phyloP scores from a whole-genome alignment of 2,888 invertebrate genomes.

The Petrolisthes cinctipes region DNA sequence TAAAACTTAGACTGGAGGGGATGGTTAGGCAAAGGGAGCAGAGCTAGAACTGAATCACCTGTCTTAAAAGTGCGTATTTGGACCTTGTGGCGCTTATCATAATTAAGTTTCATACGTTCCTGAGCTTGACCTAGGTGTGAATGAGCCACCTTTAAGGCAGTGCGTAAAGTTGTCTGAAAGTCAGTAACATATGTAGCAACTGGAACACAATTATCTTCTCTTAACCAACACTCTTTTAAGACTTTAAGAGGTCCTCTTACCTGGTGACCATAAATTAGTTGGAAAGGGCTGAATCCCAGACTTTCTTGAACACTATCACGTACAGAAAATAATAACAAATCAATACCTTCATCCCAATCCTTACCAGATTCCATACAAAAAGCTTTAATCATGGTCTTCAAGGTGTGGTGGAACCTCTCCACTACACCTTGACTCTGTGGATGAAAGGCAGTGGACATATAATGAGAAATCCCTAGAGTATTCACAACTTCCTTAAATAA shows the following conservation, averaged over 20 bases:
- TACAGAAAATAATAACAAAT: too few species aligned
- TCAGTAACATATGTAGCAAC: background rate
- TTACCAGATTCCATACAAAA: too few species aligned
- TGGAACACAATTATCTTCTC: background rate
- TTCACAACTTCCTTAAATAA: slow-evolving; percentile 21
- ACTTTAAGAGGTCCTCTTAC: slow-evolving; percentile 23
- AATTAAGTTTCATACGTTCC: background rate
- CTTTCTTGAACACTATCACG: slow-evolving; percentile 3
- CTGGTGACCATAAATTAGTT: background rate
- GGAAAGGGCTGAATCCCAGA: slow-evolving; percentile 8
- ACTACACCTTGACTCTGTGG: background rate
- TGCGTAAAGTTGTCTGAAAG: background rate
- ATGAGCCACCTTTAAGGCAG: background rate
- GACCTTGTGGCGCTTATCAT: background rate
- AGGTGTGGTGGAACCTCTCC: too few species aligned
- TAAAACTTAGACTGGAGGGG: background rate
- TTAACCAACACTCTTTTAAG: slow-evolving; percentile 26
- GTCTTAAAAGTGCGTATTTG: background rate
- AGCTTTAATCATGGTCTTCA: too few species aligned
- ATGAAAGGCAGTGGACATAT: slow-evolving; percentile 10
- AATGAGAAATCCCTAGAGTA: background rate
- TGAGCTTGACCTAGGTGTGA: slow-evolving; percentile 6
- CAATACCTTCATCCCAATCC: too few species aligned
- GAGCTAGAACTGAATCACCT: background rate
- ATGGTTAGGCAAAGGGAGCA: background rate